Evolutionary conservation across 2,888 invertebrate species (phyloP).

Genomic region (Ichneumoninae sp.): DNA sequence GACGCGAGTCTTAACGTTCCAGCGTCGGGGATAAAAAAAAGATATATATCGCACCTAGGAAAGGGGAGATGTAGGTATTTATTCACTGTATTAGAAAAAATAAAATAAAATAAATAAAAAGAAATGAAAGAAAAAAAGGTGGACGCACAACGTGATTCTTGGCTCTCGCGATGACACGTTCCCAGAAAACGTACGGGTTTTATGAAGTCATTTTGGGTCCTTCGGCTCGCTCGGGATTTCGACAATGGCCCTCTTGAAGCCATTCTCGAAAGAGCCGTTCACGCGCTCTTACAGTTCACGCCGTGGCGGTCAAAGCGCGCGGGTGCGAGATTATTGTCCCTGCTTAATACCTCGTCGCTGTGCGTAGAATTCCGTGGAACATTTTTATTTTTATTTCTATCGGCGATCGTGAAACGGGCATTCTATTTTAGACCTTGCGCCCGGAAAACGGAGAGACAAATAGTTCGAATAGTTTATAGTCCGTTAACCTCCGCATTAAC

Average conservation of each 20-base stretch:
- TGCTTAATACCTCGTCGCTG: background rate
- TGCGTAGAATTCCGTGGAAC: background rate
- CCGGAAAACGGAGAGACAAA: background rate
- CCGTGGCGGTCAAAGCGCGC: conserved; percentile 61
- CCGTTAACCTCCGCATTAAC: background rate
- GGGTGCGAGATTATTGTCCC: conserved; percentile 31
- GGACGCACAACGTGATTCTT: conserved; percentile 25
- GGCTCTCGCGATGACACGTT: conserved; percentile 65
- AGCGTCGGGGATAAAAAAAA: conserved; percentile 33
- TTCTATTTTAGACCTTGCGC: too few relatives aligned
- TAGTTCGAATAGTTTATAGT: background rate
- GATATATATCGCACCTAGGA: conserved; percentile 10
- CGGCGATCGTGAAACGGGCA: background rate
- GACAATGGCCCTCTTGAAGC: conserved; percentile 43
- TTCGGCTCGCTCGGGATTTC: conserved; percentile 11
- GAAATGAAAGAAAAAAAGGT: background rate
- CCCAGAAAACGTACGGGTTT: conserved; percentile 69
- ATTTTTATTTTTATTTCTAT: background rate
- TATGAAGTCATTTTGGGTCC: conserved; percentile 72
- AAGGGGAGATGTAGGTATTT: conserved; percentile 27
- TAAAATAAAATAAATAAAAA: background rate
- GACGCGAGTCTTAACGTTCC: conserved; percentile 40
- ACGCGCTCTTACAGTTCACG: conserved; percentile 57
- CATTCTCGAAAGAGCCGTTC: conserved; percentile 36
- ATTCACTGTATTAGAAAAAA: conserved; percentile 55